Conservation (phyloP, 2,888 invertebrate species). For the Sarcophaga subvicina region DNA sequence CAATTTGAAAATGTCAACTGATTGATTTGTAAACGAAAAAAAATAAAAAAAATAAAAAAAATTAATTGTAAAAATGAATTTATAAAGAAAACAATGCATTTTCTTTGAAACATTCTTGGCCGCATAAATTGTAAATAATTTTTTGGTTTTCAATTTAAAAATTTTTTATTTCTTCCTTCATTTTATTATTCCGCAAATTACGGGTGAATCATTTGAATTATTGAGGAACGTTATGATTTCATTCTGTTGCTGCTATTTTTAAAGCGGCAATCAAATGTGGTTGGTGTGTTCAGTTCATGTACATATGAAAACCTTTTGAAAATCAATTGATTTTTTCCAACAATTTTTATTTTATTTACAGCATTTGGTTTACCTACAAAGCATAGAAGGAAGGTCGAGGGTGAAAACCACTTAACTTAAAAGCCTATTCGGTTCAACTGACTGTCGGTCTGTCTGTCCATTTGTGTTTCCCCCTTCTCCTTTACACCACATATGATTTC, state of each 20-base stretch:
- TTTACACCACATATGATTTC: neutral
- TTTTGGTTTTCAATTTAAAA: neutral
- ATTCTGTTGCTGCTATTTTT: neutral
- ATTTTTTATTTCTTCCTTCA: slow-evolving; percentile 19
- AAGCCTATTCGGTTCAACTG: slow-evolving; percentile 35
- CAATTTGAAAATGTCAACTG: slow-evolving; percentile 68
- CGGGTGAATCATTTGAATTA: slow-evolving; percentile 48
- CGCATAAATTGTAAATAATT: neutral
- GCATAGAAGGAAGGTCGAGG: neutral
- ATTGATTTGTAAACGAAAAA: slow-evolving; percentile 63
- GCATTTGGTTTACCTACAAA: neutral
- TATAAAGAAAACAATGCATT: slow-evolving; percentile 27
- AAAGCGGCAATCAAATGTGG: slow-evolving; percentile 1
- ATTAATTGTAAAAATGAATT: slow-evolving; percentile 47
- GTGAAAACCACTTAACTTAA: slow-evolving; percentile 65
- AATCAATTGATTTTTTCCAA: slow-evolving; percentile 46
- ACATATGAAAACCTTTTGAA: neutral
- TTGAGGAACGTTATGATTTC: slow-evolving; percentile 35
- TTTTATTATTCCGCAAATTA: neutral
- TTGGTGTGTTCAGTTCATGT: neutral
- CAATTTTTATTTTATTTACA: neutral
- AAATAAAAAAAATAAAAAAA: slow-evolving; percentile 54
- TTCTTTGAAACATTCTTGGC: slow-evolving; percentile 10
- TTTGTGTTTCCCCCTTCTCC: neutral
- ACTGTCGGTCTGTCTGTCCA: neutral